phyloP scores from a whole-genome alignment of 2,888 invertebrate species.

The Pteria penguin region DNA sequence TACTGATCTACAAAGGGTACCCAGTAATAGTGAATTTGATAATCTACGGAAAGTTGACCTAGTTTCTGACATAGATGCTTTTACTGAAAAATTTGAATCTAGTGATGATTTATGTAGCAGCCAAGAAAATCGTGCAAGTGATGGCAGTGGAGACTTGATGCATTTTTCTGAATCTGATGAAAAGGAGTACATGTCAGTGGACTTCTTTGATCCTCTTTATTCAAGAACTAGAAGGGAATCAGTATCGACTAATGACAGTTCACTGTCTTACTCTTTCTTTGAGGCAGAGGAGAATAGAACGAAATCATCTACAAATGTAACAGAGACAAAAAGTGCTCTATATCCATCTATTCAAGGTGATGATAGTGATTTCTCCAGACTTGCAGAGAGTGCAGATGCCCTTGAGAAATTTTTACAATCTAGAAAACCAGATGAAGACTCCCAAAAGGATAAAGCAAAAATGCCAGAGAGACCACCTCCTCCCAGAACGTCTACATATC shows the following conservation, averaged over 20 bases:
- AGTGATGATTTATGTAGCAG: neutral
- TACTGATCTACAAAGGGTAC: neutral
- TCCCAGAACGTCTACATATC: neutral
- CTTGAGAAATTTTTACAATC: constrained; percentile 12
- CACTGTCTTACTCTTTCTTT: constrained; percentile 28
- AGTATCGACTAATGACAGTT: constrained; percentile 42
- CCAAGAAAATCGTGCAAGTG: constrained; percentile 36
- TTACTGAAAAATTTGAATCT: constrained; percentile 27
- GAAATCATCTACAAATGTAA: neutral
- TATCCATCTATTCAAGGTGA: neutral
- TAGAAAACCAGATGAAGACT: neutral
- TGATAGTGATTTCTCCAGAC: neutral
- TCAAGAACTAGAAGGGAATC: constrained; percentile 64
- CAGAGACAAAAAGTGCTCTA: too few species aligned
- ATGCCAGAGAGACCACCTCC: constrained; percentile 12
- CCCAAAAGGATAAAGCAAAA: neutral
- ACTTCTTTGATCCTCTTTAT: constrained; percentile 73
- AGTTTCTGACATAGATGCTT: constrained; percentile 6
- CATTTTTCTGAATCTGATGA: constrained; percentile 58
- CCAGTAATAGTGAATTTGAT: constrained; percentile 31
- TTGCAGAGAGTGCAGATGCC: constrained; percentile 12
- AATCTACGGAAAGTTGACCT: constrained; percentile 24
- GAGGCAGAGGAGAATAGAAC: neutral
- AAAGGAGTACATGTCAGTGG: constrained; percentile 71
- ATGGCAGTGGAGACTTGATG: constrained; percentile 64